A percentile compares a stretch with the other conserved stretches of the same genome.
Evolutionary conservation across 2,888 invertebrate genomes (phyloP).

Genomic region (Phytoseiulus persimilis): DNA sequence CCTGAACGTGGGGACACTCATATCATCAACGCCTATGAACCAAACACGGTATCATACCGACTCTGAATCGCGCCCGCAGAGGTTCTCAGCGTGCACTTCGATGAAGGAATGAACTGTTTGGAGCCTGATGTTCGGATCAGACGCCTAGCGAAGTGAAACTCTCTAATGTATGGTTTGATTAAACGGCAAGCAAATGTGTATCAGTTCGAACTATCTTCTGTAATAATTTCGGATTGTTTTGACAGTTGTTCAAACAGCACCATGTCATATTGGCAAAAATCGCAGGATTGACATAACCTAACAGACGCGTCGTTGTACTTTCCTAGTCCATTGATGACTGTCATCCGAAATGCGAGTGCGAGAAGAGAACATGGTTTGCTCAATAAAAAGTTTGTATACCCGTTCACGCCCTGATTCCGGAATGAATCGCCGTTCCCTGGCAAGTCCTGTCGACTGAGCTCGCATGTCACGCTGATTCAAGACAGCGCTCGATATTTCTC

Average conservation of each 20-base stretch:
- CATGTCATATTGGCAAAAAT: neutral
- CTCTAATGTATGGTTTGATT: neutral
- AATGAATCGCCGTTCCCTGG: neutral
- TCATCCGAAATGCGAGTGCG: neutral
- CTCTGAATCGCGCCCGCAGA: neutral
- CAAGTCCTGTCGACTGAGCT: too few species aligned
- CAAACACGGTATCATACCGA: conserved; percentile 14
- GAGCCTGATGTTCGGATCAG: too few species aligned
- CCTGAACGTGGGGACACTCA: neutral
- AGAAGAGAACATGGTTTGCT: neutral
- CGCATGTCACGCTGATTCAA: too few species aligned
- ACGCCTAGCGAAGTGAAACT: neutral
- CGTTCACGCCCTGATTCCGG: neutral
- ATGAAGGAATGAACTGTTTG: neutral
- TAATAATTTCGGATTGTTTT: neutral
- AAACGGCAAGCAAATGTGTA: neutral
- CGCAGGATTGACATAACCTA: neutral
- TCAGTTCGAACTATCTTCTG: neutral
- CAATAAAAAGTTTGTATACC: neutral
- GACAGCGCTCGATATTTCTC: too few species aligned
- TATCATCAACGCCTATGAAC: conserved; percentile 14
- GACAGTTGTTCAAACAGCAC: neutral
- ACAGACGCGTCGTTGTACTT: neutral
- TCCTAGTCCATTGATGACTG: neutral
- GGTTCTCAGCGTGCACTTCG: neutral